These are phyloP conservation scores for Syngnathus floridae DNA, from an alignment of 2,113 vertebrate genomes.

Conservation along the genomic window DNA sequence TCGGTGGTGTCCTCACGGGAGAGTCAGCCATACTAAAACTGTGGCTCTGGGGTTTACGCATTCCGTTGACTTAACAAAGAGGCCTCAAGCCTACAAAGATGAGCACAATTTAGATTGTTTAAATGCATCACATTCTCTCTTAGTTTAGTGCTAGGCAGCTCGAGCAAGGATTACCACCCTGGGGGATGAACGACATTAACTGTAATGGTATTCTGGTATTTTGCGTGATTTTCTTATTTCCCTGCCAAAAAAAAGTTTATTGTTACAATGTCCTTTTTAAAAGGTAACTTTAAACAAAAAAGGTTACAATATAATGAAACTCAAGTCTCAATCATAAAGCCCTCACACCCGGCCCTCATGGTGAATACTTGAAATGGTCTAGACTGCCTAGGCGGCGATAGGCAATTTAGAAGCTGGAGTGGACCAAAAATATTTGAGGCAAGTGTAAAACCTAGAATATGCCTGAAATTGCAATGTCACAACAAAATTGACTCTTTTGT, in stretches of 20 bases:
- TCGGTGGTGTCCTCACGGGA: slow-evolving; percentile 20
- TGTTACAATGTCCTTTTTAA: not conserved
- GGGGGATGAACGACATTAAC: too few relatives aligned
- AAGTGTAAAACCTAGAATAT: too few relatives aligned
- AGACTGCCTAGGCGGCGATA: too few relatives aligned
- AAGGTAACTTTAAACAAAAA: not conserved
- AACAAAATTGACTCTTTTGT: too few relatives aligned
- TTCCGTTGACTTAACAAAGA: not conserved
- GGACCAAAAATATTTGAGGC: too few relatives aligned
- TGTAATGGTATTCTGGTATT: not conserved
- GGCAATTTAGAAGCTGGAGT: too few relatives aligned
- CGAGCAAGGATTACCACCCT: not conserved
- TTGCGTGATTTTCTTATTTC: not conserved
- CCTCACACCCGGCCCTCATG: too few relatives aligned
- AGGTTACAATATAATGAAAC: not conserved
- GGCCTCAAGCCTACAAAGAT: slow-evolving; percentile 10
- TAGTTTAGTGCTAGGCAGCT: not conserved
- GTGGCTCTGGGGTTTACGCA: not conserved
- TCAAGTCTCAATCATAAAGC: not conserved
- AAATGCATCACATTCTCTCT: slow-evolving; percentile 18
- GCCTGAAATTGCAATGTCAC: too few relatives aligned
- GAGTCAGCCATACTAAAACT: not conserved
- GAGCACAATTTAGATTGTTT: slow-evolving; percentile 16
- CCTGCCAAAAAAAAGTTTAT: too few relatives aligned
- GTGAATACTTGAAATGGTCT: too few relatives aligned